phyloP scores from a whole-genome alignment of 1,140 invertebrate genomes.

The Leguminivora glycinivorella region DNA sequence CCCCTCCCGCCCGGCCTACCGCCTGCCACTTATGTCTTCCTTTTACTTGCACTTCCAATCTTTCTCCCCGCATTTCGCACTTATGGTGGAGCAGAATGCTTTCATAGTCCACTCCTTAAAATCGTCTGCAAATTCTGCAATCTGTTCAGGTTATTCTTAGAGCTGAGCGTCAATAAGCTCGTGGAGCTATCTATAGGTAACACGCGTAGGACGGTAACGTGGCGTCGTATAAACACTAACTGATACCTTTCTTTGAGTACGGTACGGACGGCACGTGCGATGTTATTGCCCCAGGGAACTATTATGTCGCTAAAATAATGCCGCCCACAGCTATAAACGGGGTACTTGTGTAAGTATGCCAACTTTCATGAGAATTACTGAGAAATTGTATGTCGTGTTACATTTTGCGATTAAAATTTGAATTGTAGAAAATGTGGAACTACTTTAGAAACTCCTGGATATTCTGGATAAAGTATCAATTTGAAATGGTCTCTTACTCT shows the following conservation, averaged over 20 bases:
- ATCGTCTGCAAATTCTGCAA: constrained; percentile 17
- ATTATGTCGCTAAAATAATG: constrained; percentile 15
- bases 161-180: constrained; percentile 29
- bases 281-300: constrained; percentile 9
- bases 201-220: constrained; percentile 16
- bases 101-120: constrained; percentile 34
- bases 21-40: constrained; percentile 56
- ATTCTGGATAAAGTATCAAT: no score
- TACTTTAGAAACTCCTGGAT: neutral
- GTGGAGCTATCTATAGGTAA: constrained; percentile 28
- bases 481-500: no score
- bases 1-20: constrained; percentile 42
- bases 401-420: neutral
- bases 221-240: constrained; percentile 24
- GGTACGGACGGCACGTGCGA: constrained; percentile 13
- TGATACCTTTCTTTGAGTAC: constrained; percentile 19
- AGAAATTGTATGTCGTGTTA: neutral
- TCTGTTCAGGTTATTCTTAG: constrained; percentile 30
- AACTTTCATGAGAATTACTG: constrained; percentile 10
- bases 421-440: neutral
- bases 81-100: no score
- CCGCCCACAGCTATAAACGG: constrained; percentile 3
- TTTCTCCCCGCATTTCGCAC: constrained; percentile 37
- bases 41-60: constrained; percentile 53
- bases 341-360: constrained; percentile 3